Base-by-base conservation (phyloP, 2,888 invertebrate genomes). In the Athripsodes cinereus region DNA sequence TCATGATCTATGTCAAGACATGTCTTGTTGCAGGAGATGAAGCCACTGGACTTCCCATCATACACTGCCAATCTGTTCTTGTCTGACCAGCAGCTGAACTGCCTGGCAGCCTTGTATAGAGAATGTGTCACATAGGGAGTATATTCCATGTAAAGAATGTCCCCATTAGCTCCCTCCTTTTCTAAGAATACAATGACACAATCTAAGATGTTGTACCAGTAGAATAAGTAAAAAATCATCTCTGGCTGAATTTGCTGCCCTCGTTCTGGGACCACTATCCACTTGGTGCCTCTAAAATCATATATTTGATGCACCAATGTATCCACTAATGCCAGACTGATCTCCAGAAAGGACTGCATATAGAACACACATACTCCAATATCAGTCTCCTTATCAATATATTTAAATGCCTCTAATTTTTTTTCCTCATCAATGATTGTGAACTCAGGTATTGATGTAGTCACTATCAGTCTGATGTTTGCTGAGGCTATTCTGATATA, bases 61-160 rank as follows among this genome's bases (percentile, higher is more conserved):
- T 49, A 59, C 49, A 61, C 40, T 35, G 59, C 57, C 13, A 31
- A 31, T 8, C 31, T 6, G 11, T 31, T 11, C 11, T 31, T 31
- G 6, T 31, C 31, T 16, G 63, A 57, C 59, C 58, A 63, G 35
- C 63, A 63, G 11, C 55, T 53, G 22, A 50, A 58, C 49, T 59
- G 61, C n/a, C n/a, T n/a, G n/a, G n/a, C n/a, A 44, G 51, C 53
- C 10, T 44, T 20, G 20, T 55, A 16, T 18, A 16, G 6, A 8
- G 46, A 46, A 46, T 46, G 16, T 6, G 16, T 13, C 2, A 51
- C 52, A 35, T 48, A 61, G 1, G 61, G 61, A 22, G 53, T 40
- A 50, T 58, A 61, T 31, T 58, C 56, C 22, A 31, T 35, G 19
- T 18, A 58, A 22, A 53, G 18, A 22, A 19, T 34, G 16, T 55